Percentiles rank a stretch among this genome's conserved stretches.
These are phyloP conservation scores for Drosophila funebris DNA, from an alignment of 1,140 invertebrate genomes.

Conservation along the genomic window DNA sequence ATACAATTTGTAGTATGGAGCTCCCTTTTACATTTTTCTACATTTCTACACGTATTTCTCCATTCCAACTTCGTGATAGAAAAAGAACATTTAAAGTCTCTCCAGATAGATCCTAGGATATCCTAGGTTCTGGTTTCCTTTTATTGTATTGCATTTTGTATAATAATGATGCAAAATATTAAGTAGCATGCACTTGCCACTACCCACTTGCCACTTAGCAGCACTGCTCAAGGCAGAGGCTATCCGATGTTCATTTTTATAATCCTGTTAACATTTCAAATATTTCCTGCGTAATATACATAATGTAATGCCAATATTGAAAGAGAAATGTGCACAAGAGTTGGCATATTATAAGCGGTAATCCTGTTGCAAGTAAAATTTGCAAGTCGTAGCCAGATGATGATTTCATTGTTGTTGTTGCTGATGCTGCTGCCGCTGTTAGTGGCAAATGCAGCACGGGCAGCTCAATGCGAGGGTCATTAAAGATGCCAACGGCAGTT, in stretches of 20 bases:
- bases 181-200: too few species aligned
- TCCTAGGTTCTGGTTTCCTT: too few species aligned
- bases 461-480: constrained; percentile 36
- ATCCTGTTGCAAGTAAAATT: background rate
- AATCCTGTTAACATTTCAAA: background rate
- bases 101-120: too few species aligned
- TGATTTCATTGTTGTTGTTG: constrained; percentile 11
- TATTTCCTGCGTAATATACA: background rate
- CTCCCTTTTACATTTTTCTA: too few species aligned
- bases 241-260: background rate
- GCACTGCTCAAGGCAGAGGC: background rate
- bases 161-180: too few species aligned
- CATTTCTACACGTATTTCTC: too few species aligned
- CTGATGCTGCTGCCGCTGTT: background rate
- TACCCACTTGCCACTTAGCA: background rate
- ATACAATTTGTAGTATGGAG: too few species aligned
- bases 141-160: too few species aligned
- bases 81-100: too few species aligned
- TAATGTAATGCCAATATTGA: background rate
- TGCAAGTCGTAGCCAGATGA: constrained; percentile 9
- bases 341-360: background rate
- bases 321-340: background rate
- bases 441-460: background rate
- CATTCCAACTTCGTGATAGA: too few species aligned
- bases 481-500: constrained; percentile 23